These are phyloP conservation scores for Rhyacichthys aspro DNA, from an alignment of 2,797 vertebrate species.

Conservation along the genomic window DNA sequence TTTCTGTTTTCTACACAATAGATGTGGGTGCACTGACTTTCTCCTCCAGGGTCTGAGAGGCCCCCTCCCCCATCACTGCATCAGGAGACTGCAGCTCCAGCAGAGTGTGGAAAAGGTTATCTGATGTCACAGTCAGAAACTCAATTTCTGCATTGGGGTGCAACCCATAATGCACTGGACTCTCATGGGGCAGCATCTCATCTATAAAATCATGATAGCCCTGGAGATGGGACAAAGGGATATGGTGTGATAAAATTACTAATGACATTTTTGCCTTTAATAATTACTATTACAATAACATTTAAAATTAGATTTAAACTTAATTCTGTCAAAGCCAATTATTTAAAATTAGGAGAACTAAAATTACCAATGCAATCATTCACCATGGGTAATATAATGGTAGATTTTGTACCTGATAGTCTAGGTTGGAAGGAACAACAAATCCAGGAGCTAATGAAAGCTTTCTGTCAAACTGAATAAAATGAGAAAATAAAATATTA, in stretches of 20 bases:
- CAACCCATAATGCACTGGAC: conserved; percentile 80
- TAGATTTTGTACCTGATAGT: conserved; percentile 74
- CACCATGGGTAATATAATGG: not conserved
- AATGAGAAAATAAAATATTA: not conserved
- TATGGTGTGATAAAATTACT: not conserved
- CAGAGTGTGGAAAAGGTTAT: conserved; percentile 82
- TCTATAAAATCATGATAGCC: conserved; percentile 82
- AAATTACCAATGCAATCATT: too few species aligned
- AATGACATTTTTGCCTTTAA: not conserved
- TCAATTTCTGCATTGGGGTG: conserved; percentile 84
- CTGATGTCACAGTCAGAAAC: conserved; percentile 83
- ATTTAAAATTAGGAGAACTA: too few species aligned
- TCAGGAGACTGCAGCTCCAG: conserved; percentile 85
- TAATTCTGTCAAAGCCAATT: too few species aligned
- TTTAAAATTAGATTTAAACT: too few species aligned
- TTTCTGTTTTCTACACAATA: not conserved
- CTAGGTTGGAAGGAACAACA: conserved; percentile 80
- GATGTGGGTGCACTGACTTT: conserved; percentile 66
- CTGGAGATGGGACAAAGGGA: conserved; percentile 38
- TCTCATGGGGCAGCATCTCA: conserved; percentile 82
- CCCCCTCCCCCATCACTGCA: conserved; percentile 78
- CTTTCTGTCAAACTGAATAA: conserved; percentile 80
- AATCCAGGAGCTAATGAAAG: conserved; percentile 79
- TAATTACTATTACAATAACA: not conserved
- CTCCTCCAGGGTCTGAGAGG: conserved; percentile 81